Evolutionary conservation across 2,888 invertebrate genomes (phyloP).

Genomic region (Mayetiola destructor): DNA sequence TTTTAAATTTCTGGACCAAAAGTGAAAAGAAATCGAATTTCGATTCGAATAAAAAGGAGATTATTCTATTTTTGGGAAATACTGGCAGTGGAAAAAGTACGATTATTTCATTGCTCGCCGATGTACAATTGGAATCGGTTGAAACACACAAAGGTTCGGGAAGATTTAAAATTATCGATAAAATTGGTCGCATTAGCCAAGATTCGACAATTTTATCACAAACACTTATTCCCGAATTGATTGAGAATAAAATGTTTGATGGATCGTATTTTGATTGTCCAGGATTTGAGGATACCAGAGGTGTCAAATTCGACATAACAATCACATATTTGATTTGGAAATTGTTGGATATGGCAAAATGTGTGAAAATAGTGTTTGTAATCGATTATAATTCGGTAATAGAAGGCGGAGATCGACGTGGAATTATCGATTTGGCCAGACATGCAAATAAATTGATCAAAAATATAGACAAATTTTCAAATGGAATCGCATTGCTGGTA

Average conservation of each 20-base stretch:
- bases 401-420: slow-evolving; percentile 15
- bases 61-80: not conserved
- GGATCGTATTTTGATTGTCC: slow-evolving; percentile 19
- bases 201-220: slow-evolving; percentile 1
- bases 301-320: slow-evolving; percentile 17
- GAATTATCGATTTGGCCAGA: slow-evolving; percentile 16
- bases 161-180: not conserved
- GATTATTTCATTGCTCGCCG: not conserved
- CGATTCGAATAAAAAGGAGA: too few species aligned
- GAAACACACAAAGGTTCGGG: not conserved
- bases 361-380: slow-evolving; percentile 18
- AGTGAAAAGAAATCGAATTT: too few species aligned
- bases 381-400: slow-evolving; percentile 16
- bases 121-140: not conserved
- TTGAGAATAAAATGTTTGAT: slow-evolving; percentile 13
- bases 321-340: slow-evolving; percentile 18
- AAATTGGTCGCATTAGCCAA: not conserved
- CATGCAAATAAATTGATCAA: slow-evolving; percentile 16
- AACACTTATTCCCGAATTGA: slow-evolving; percentile 14
- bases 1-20: too few species aligned
- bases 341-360: slow-evolving; percentile 14
- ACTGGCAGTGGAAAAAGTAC: slow-evolving; percentile 5
- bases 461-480: slow-evolving; percentile 14
- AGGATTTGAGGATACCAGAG: slow-evolving; percentile 20
- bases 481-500: slow-evolving; percentile 17